These are phyloP conservation scores for Aphrocallistes beatrix DNA, from an alignment of 37 sponge, comb jelly and placozoan genomes.

Conservation along the genomic window DNA sequence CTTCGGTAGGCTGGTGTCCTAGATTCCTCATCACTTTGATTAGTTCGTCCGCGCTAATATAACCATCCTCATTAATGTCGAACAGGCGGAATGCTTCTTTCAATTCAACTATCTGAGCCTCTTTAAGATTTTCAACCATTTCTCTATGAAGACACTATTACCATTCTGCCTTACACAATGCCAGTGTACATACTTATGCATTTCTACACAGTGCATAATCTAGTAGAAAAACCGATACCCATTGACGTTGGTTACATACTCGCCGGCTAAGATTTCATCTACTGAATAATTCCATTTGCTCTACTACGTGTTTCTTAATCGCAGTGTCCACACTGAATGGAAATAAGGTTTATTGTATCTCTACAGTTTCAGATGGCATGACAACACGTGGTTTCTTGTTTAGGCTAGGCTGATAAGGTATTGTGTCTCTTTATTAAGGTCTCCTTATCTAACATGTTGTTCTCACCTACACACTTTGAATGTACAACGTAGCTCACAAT, in stretches of 20 bases:
- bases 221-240: neutral
- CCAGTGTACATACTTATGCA: neutral
- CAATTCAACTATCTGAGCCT: slow-evolving; percentile 11
- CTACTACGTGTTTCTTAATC: no score
- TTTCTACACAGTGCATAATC: slow-evolving; percentile 4
- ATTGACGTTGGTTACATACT: neutral
- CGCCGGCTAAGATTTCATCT: neutral
- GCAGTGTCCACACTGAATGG: no score
- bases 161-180: neutral
- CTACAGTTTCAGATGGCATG: no score
- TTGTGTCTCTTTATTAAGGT: no score
- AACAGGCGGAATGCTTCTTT: slow-evolving; percentile 5
- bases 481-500: no score
- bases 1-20: neutral
- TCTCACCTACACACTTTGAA: no score
- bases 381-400: no score
- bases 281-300: no score
- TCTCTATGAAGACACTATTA: no score
- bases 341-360: no score
- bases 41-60: neutral
- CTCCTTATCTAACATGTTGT: no score
- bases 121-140: slow-evolving; percentile 6
- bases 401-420: no score
- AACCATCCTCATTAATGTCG: neutral
- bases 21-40: neutral